Percentiles rank a stretch among this genome's conserved stretches.
Evolutionary conservation across 2,113 vertebrate genomes (phyloP).

Genomic region (Pollimyrus isidori): DNA sequence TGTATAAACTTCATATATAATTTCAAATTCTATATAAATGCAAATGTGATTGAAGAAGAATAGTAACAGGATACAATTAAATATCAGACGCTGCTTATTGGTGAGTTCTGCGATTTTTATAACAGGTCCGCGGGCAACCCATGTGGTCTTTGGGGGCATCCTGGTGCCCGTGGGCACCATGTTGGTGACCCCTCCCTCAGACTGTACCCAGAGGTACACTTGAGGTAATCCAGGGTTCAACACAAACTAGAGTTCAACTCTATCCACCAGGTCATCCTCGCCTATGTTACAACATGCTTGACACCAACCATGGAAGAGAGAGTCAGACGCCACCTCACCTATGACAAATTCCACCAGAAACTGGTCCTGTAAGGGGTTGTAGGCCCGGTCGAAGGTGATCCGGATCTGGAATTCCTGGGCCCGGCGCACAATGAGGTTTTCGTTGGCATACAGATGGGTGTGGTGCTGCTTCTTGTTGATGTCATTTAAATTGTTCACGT

Average conservation of each 20-base stretch:
- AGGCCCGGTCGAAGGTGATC: conserved; percentile 74
- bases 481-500: conserved; percentile 55
- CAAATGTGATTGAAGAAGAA: no score
- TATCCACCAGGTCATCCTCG: not conserved
- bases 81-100: no score
- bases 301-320: not conserved
- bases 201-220: not conserved
- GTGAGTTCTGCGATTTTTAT: no score
- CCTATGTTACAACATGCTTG: not conserved
- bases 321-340: conserved; percentile 60
- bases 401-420: conserved; percentile 78
- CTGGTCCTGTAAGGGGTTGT: conserved; percentile 62
- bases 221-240: not conserved
- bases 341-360: conserved; percentile 86
- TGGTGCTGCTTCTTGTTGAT: conserved; percentile 74
- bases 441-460: conserved; percentile 62
- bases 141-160: no score
- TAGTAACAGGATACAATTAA: no score
- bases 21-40: no score
- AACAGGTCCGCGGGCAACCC: no score
- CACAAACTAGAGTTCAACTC: not conserved
- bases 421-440: conserved; percentile 73
- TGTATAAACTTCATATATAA: no score
- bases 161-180: no score
- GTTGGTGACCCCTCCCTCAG: not conserved